These are phyloP conservation scores for Pangasius mekongensis DNA, from an alignment of 2,797 vertebrate genomes.

Conservation along the genomic window DNA sequence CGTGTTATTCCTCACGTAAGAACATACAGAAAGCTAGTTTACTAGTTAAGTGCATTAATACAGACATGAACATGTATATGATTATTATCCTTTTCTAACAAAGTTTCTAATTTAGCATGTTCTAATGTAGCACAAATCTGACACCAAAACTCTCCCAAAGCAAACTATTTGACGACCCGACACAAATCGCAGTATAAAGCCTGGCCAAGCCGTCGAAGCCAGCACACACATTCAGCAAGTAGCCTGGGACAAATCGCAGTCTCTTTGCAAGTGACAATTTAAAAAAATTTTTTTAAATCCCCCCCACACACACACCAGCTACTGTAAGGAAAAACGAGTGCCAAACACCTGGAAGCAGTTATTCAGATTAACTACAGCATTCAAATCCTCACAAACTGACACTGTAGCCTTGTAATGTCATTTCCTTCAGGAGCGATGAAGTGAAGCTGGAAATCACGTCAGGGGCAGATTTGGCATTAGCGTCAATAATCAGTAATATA, in stretches of 20 bases:
- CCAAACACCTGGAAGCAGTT: constrained; percentile 52
- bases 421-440: constrained; percentile 45
- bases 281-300: not conserved
- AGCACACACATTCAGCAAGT: not conserved
- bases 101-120: no score
- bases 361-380: constrained; percentile 53
- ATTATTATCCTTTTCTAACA: not conserved
- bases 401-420: constrained; percentile 47
- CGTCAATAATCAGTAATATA: not conserved
- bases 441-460: constrained; percentile 24
- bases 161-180: not conserved
- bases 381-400: constrained; percentile 49
- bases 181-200: not conserved
- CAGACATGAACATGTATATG: not conserved
- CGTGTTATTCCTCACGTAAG: not conserved
- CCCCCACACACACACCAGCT: constrained; percentile 27
- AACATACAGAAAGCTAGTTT: not conserved
- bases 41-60: not conserved
- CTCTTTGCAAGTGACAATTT: not conserved
- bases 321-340: constrained; percentile 31
- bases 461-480: not conserved
- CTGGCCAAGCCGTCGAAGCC: not conserved
- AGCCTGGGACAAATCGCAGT: not conserved
- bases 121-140: not conserved
- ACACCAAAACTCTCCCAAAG: not conserved